Base-by-base conservation (phyloP, 2,113 vertebrate genomes). In the Gymnorhina tibicen region DNA sequence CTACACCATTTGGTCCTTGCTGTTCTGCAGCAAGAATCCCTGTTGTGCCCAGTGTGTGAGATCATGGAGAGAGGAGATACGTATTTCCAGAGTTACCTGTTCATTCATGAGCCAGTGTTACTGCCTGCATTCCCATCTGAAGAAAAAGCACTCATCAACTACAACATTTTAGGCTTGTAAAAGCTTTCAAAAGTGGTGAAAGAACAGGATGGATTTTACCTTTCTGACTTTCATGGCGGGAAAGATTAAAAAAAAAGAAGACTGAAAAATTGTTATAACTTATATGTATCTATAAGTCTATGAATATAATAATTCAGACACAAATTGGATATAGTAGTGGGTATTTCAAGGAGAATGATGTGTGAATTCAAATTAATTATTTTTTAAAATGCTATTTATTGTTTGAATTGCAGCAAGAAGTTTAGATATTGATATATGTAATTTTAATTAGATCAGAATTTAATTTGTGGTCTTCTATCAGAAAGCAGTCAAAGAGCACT, bases 1-100 rank as follows among this genome's bases (percentile, higher is more conserved):
- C 94, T 98, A 91, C 97, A 98, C 97, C 79, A 85, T 98, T 98
- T 98, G 95, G 95, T 96, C 96, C 97, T 90, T 89, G n/a, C 97
- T 96, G 97, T 89, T 96, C 96, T 56, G 96, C 95, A 82, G 79
- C 97, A 98, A 97, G 73, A 85, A 95, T 91, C 95, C 98, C 98
- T 92, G 44, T 96, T 52, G 97, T 93, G 98, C 91, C 62, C 96
- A 96, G 97, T 98, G 94, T 97, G 92, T 86, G 79, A 41, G 64
- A 94, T 47, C 88, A 52, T 33, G 66, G 67, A 92, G 70, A 92
- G n/a, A 86, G 37, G 95, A 91, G 74, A 93, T 77, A 85, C 88
- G 47, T 84, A 88, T 96, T 96, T 97, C 84, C 74, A 79, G 52
- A 93, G 52, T 77, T 91, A 96, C 92, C 79, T 96, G 58, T 53